Conservation (phyloP, 2,888 invertebrate genomes). For the Linnaemya vulpina region DNA sequence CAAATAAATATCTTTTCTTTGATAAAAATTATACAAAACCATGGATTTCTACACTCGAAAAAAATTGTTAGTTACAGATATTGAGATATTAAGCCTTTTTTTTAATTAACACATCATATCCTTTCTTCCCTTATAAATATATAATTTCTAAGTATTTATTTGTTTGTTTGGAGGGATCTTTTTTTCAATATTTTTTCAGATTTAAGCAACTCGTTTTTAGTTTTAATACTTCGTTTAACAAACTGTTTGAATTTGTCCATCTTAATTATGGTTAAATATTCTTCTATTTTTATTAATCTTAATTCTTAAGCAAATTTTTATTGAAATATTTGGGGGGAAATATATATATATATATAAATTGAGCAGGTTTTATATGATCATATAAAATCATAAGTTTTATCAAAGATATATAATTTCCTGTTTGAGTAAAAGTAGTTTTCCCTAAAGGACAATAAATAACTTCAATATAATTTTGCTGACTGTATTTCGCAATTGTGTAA, state of each 20-base stretch:
- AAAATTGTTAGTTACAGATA: slow-evolving; percentile 49
- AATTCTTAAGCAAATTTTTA: slow-evolving; percentile 17
- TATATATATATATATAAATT: not conserved
- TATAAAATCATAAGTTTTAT: not conserved
- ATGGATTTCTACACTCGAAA: slow-evolving; percentile 44
- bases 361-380: not conserved
- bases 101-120: slow-evolving; percentile 8
- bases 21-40: slow-evolving; percentile 25
- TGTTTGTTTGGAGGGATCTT: slow-evolving; percentile 68
- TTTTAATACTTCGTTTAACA: slow-evolving; percentile 18
- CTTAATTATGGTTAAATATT: not conserved
- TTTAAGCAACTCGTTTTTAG: slow-evolving; percentile 25
- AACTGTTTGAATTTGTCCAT: not conserved
- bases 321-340: not conserved
- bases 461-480: too few species aligned
- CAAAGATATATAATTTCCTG: too few species aligned
- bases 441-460: not conserved
- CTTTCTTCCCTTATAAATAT: slow-evolving; percentile 51
- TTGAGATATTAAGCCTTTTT: slow-evolving; percentile 44
- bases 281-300: not conserved
- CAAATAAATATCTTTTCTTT: not conserved
- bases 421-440: not conserved
- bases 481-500: too few species aligned
- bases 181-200: slow-evolving; percentile 47
- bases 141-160: slow-evolving; percentile 26